Percentiles rank a stretch among this genome's conserved stretches.
Conservation (phyloP, 2,113 vertebrate species). For the Gorsachius goisagi region DNA sequence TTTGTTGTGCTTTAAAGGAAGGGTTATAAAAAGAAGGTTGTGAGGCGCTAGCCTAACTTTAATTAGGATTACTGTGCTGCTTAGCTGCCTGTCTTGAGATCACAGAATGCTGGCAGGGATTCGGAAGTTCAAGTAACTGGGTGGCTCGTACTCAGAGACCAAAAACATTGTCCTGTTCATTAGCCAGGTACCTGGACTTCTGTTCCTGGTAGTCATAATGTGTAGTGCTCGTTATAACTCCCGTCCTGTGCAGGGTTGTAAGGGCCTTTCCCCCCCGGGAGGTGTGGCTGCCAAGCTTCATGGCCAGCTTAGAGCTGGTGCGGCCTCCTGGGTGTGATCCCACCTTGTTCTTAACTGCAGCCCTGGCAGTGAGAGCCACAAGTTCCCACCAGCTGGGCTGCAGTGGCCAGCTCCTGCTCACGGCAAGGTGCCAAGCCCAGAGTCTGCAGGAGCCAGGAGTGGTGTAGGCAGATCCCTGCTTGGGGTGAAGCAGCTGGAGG, state of each 20-base stretch:
- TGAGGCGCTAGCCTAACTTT: background rate
- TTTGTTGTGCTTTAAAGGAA: background rate
- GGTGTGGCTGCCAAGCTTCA: fast-evolving
- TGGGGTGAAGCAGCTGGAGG: background rate
- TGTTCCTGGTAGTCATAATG: background rate
- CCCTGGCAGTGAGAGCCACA: background rate
- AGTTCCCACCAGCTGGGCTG: background rate
- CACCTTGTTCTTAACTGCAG: background rate
- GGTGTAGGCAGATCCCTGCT: background rate
- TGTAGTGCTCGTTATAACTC: background rate
- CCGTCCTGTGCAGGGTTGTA: background rate
- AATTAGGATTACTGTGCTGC: background rate
- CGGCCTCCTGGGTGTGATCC: background rate
- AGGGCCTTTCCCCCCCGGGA: background rate
- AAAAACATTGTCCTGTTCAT: background rate
- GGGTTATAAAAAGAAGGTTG: background rate
- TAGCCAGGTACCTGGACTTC: background rate
- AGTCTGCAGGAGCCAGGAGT: background rate
- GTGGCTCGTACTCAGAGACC: background rate
- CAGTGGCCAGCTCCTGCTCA: background rate
- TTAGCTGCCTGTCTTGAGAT: background rate
- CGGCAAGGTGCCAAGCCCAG: background rate
- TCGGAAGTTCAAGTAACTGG: background rate
- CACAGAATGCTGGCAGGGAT: background rate
- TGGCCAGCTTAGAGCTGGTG: background rate